Percentiles rank a stretch among this genome's conserved stretches.
Evolutionary conservation across 2,888 invertebrate species (phyloP).

Genomic region (Mimachlamys varia): DNA sequence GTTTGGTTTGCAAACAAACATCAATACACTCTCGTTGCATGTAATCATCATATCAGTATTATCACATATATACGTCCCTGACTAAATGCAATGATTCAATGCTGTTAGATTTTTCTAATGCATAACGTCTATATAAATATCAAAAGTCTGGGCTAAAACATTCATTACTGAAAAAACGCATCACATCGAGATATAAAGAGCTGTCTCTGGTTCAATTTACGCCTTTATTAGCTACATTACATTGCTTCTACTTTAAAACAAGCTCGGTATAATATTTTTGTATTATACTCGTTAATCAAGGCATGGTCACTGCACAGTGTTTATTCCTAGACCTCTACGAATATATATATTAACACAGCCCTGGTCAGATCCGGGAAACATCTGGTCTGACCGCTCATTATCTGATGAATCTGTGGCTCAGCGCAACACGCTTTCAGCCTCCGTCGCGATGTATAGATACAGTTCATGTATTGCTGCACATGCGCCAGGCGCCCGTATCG

Average conservation of each 20-base stretch:
- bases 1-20: too few species aligned
- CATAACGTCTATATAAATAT: neutral
- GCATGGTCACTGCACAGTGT: neutral
- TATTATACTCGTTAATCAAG: neutral
- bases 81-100: too few species aligned
- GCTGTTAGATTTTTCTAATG: too few species aligned
- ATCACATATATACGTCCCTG: too few species aligned
- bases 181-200: too few species aligned
- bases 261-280: neutral
- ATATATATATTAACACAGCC: neutral
- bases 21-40: too few species aligned
- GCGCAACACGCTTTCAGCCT: neutral
- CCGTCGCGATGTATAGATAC: neutral
- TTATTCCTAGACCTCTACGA: neutral
- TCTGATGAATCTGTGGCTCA: neutral
- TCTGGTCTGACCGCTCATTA: constrained; percentile 1
- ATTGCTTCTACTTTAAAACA: neutral
- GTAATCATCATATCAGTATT: too few species aligned
- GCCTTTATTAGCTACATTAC: too few species aligned
- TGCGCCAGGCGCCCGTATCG: neutral
- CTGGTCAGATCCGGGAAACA: neutral
- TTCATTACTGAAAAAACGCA: too few species aligned
- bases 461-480: neutral
- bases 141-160: too few species aligned
- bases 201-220: too few species aligned